These are phyloP conservation scores for Proisotoma minuta DNA, from an alignment of 2,888 invertebrate genomes.

Conservation along the genomic window DNA sequence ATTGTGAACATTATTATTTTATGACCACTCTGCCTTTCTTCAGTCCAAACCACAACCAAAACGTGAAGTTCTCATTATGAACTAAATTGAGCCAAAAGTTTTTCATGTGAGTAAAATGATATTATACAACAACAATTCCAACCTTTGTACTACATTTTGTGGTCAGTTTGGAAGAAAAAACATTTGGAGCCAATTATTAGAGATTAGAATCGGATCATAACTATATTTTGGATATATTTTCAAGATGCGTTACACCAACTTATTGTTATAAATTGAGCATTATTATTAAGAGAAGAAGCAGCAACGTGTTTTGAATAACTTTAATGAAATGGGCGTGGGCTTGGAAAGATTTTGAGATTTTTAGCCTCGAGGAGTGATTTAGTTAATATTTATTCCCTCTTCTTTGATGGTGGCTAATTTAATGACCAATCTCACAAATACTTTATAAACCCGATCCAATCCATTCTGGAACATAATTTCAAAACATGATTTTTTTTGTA, in stretches of 20 bases:
- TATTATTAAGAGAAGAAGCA: too few species aligned
- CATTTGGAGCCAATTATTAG: neutral
- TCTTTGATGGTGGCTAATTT: neutral
- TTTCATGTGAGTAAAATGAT: neutral
- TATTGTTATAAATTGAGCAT: too few species aligned
- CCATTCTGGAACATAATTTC: too few species aligned
- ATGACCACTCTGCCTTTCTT: neutral
- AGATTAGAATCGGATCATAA: conserved; percentile 1
- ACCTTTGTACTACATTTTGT: neutral
- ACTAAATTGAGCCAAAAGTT: neutral
- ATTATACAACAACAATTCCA: neutral
- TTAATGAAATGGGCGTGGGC: too few species aligned
- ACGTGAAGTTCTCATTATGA: neutral
- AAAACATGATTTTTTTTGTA: too few species aligned
- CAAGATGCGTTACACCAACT: too few species aligned
- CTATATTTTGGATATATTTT: too few species aligned
- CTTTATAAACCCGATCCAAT: too few species aligned
- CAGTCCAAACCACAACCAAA: neutral
- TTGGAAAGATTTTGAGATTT: too few species aligned
- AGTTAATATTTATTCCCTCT: neutral
- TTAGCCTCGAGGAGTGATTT: neutral
- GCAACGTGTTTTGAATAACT: too few species aligned
- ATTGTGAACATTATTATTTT: conserved; percentile 6
- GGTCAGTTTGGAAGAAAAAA: too few species aligned
- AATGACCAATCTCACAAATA: neutral